Evolutionary conservation across 2,113 vertebrate species (phyloP), one percentile per base, ranked within the genome.

Genomic region (Pachycephala philippinensis): DNA sequence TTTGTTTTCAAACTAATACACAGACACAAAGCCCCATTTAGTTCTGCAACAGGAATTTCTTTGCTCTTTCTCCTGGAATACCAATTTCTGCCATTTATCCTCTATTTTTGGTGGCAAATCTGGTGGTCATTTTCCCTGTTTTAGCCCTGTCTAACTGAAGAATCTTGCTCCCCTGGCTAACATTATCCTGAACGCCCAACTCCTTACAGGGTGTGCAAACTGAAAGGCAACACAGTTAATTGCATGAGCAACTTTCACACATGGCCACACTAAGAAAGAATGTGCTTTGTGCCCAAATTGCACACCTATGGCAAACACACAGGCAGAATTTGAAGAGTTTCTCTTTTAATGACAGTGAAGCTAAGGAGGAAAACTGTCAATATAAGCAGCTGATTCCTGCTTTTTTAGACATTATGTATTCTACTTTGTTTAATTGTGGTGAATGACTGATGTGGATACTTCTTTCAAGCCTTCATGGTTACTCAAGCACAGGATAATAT

Each of bases 181-280:
- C 1, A 0, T n/a, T 63, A 33, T 10, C 35, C 52, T 57, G 47
- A 50, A 11, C 27, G 71, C 14, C 12, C 27, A 49, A 3, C 20
- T 70, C n/a, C 28, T 90, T 19, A 13, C 17, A 33, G 1, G 2
- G 1, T 1, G 5, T 8, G 21, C 15, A 79, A 64, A 15, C 3
- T 7, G 28, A 82, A 68, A 75, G 18, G 27, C 24, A 70, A 17
- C 68, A 13, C 28, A 70, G 13, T 13, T 13, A 10, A 23, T 28
- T 80, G 12, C 18, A 37, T 5, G 44, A 66, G 9, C 13, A 39
- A 2, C 31, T 81, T 84, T 40, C 37, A n/a, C 42, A 10, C 16
- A 5, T 1, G 7, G 17, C 10, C 47, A 78, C 30, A 39, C 7
- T 15, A 59, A 52, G 17, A 53, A 37, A 37, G 13, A 6, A 54